phyloP scores from a whole-genome alignment of 2,797 vertebrate genomes.

The Lateolabrax maculatus region DNA sequence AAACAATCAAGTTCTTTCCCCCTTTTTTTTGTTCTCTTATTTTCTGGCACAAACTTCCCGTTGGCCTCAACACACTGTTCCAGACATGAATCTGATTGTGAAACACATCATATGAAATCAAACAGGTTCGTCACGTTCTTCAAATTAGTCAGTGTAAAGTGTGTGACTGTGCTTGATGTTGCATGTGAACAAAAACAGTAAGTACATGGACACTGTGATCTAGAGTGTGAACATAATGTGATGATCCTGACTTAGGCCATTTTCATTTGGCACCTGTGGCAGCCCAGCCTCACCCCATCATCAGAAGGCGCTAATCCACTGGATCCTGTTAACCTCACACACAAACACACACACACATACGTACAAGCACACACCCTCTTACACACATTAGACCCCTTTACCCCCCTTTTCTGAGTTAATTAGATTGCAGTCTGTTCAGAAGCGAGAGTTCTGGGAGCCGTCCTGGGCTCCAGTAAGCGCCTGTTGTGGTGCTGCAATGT shows the following conservation, averaged over 20 bases:
- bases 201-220: not conserved
- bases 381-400: not conserved
- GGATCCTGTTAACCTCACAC: conserved; percentile 64
- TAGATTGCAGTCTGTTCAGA: conserved; percentile 68
- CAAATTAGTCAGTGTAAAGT: not conserved
- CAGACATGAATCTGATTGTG: not conserved
- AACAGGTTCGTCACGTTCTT: not conserved
- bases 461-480: conserved; percentile 43
- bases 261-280: conserved; percentile 61
- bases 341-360: conserved; percentile 19
- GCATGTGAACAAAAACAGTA: not conserved
- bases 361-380: conserved; percentile 2
- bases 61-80: no score
- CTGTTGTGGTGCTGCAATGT: conserved; percentile 67
- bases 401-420: conserved; percentile 51
- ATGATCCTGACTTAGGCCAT: conserved; percentile 20
- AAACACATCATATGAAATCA: not conserved
- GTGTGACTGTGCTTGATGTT: not conserved
- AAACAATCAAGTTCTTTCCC: not conserved
- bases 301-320: conserved; percentile 67
- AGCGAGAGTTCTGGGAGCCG: conserved; percentile 66
- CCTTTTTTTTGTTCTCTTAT: not conserved
- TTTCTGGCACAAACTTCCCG: conserved; percentile 5
- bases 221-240: not conserved
- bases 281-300: conserved; percentile 26